Base-by-base conservation (phyloP, 1,140 invertebrate genomes). In the Eriosoma lanigerum region DNA sequence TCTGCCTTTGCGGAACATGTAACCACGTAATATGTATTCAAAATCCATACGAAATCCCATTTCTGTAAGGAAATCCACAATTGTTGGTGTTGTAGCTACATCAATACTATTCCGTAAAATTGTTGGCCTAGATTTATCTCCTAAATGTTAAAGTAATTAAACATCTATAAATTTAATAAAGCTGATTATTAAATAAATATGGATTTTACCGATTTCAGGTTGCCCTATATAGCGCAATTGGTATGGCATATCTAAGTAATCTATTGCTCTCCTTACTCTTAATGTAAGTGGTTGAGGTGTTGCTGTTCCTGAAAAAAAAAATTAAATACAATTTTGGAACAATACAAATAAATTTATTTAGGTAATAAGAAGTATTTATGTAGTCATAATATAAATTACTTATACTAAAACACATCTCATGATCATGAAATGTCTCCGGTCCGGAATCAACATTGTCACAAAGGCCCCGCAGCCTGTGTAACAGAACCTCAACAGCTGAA, bases 1-100 rank as follows among this genome's bases (percentile, higher is more conserved):
- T 84, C 96, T 88, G 1, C 96, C 96, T 88, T 98, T 98, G 70
- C 95, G 90, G 84, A 98, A 98, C 91, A 98, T 96, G 83, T 94
- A 97, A 19, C 96, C 97, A 87, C 95, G 92, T 0, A 94, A 91
- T 83, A 95, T 93, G 85, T 95, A 98, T 87, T 98, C 96, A 88
- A 96, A 97, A 84, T 98, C 96, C 68, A 94, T 86, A 82, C 93
- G 88, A 84, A 93, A 95, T 12, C 96, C 96, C 83, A 98, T 87
- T 88, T 98, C 96, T 73, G 91, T 93, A 0, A 98, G 88, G 86
- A 98, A 98, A 82, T 97, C 94, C 0, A 95, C 90, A 13, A 98
- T 90, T 84, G 96, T 96, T 44, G 90, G 91, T 82, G 92, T 96
- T 68, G 93, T 95, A 1, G 93, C 93, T 81, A 97, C 93, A 86